These are phyloP conservation scores for Spilosoma lubricipeda DNA, from an alignment of 2,888 invertebrate species.

Conservation along the genomic window DNA sequence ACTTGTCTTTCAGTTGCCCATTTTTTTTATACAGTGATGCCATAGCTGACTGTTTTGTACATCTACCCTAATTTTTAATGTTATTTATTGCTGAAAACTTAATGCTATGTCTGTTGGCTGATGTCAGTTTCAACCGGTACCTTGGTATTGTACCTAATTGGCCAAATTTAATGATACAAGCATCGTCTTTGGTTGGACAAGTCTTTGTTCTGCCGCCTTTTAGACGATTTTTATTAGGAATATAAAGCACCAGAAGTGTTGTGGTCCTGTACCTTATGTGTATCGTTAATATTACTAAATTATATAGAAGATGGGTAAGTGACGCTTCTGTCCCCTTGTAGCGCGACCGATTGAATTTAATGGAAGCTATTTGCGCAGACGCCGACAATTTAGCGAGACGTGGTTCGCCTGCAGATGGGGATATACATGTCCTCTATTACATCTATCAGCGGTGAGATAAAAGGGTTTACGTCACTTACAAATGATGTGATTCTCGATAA, in stretches of 20 bases:
- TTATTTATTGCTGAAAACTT: not conserved
- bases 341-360: constrained; percentile 78
- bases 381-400: constrained; percentile 72
- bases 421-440: constrained; percentile 48
- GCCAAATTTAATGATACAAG: constrained; percentile 45
- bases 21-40: no score
- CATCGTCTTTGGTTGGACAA: constrained; percentile 39
- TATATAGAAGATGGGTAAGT: constrained; percentile 71
- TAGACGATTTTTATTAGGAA: constrained; percentile 61
- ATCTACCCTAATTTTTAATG: no score
- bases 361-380: constrained; percentile 74
- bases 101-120: no score
- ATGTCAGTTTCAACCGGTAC: not conserved
- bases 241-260: constrained; percentile 60
- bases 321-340: constrained; percentile 74
- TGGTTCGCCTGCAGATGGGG: constrained; percentile 63
- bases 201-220: constrained; percentile 22
- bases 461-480: constrained; percentile 49
- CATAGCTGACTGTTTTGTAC: no score
- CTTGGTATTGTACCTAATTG: constrained; percentile 30
- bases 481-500: constrained; percentile 43
- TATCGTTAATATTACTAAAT: constrained; percentile 76
- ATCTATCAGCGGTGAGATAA: constrained; percentile 57
- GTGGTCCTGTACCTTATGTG: constrained; percentile 51
- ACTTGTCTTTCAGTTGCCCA: no score